Conservation (phyloP, 2,888 invertebrate species). For the Euplagia quadripunctaria region DNA sequence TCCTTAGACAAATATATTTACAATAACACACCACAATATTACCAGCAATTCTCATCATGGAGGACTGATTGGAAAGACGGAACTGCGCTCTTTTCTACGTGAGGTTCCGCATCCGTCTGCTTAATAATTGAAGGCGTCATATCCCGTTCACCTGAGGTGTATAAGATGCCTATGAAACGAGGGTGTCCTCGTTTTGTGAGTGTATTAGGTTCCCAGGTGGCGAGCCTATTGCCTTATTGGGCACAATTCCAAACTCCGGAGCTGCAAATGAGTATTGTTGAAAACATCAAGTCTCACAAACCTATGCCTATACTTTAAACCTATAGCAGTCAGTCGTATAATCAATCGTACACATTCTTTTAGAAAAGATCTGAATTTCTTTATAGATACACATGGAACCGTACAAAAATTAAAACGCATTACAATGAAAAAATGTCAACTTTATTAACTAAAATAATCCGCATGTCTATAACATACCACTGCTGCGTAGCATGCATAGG, state of each 20-base stretch:
- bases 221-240: not conserved
- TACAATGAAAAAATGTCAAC: conserved; percentile 58
- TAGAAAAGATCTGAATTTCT: not conserved
- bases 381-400: not conserved
- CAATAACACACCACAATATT: not conserved
- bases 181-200: not conserved
- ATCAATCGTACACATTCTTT: not conserved
- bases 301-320: not conserved
- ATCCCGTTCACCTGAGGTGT: not conserved
- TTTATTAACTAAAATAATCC: conserved; percentile 72
- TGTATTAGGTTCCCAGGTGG: not conserved
- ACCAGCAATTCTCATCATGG: not conserved
- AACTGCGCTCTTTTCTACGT: not conserved
- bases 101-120: too few species aligned
- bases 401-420: conserved; percentile 40
- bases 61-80: too few species aligned
- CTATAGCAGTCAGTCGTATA: not conserved
- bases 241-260: not conserved
- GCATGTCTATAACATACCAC: conserved; percentile 59
- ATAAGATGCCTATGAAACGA: not conserved
- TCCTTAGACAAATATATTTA: not conserved
- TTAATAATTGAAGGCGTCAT: too few species aligned
- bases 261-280: not conserved
- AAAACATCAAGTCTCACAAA: not conserved
- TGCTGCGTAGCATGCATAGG: conserved; percentile 55